These are phyloP conservation scores for Pentalonia nigronervosa DNA, from an alignment of 1,140 invertebrate species.

Conservation along the genomic window DNA sequence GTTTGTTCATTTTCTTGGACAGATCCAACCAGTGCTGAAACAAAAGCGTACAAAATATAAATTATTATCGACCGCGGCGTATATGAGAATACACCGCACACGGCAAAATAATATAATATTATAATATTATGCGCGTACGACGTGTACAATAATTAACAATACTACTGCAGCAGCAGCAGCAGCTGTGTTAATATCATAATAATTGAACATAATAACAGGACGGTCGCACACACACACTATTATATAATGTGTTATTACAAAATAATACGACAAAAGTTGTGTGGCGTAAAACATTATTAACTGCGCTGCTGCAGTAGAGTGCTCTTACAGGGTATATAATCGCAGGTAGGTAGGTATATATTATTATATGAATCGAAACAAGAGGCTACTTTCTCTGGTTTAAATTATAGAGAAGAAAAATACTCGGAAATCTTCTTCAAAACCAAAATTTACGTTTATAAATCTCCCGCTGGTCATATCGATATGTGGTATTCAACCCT, in stretches of 20 bases:
- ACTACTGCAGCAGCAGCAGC: background rate
- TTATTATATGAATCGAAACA: background rate
- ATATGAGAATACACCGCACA: background rate
- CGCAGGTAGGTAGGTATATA: background rate
- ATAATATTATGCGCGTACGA: background rate
- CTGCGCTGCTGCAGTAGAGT: background rate
- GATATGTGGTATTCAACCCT: background rate
- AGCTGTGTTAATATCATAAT: background rate
- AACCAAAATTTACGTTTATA: background rate
- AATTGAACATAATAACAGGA: slow-evolving; percentile 2
- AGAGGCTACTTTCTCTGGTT: background rate
- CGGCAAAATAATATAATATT: background rate
- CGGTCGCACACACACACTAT: background rate
- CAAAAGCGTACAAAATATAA: slow-evolving; percentile 56
- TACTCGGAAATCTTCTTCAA: background rate
- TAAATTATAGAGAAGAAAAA: background rate
- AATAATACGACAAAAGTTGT: background rate
- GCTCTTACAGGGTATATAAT: background rate
- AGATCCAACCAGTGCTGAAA: slow-evolving; percentile 89
- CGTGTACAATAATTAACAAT: background rate
- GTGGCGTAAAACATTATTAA: background rate
- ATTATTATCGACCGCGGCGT: background rate
- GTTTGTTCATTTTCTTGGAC: slow-evolving; percentile 81
- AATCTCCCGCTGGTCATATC: background rate
- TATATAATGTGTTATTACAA: background rate